Percentiles rank a stretch among this genome's conserved stretches.
Evolutionary conservation across 2,888 invertebrate genomes (phyloP).

Genomic region (Noctua fimbriata): DNA sequence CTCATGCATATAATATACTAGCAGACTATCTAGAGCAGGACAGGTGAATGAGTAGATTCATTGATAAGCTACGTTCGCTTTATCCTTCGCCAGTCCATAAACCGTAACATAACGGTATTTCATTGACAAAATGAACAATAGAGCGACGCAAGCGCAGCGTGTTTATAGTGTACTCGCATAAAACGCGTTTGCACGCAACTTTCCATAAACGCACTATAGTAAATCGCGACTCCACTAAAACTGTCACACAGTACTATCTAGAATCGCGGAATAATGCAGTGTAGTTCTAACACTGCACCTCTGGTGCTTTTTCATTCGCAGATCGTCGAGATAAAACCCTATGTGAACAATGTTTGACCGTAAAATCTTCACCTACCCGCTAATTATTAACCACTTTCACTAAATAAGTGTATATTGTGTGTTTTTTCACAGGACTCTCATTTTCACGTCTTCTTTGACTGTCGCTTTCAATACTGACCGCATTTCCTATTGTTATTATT

Average conservation of each 20-base stretch:
- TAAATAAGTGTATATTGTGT: constrained; percentile 62
- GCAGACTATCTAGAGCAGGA: background rate
- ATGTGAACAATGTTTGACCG: constrained; percentile 58
- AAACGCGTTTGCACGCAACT: constrained; percentile 23
- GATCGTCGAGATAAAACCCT: constrained; percentile 31
- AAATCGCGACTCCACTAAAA: constrained; percentile 43
- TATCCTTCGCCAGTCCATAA: constrained; percentile 23
- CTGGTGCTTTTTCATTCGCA: constrained; percentile 5
- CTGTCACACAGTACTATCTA: constrained; percentile 31
- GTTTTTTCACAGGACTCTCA: constrained; percentile 68
- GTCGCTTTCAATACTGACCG: constrained; percentile 62
- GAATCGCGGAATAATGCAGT: constrained; percentile 13
- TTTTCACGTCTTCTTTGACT: constrained; percentile 58
- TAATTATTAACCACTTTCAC: constrained; percentile 67
- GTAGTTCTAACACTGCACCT: constrained; percentile 5
- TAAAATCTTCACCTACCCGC: constrained; percentile 57
- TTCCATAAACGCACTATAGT: constrained; percentile 29
- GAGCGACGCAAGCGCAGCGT: constrained; percentile 32
- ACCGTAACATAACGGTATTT: constrained; percentile 39
- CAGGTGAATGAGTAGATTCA: constrained; percentile 34
- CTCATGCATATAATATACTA: background rate
- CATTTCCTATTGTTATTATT: constrained; percentile 61
- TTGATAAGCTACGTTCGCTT: constrained; percentile 26
- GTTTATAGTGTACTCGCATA: constrained; percentile 16
- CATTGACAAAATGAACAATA: constrained; percentile 51